Evolutionary conservation across 2,113 vertebrate genomes (phyloP).

Genomic region (Myiagra hebetior): DNA sequence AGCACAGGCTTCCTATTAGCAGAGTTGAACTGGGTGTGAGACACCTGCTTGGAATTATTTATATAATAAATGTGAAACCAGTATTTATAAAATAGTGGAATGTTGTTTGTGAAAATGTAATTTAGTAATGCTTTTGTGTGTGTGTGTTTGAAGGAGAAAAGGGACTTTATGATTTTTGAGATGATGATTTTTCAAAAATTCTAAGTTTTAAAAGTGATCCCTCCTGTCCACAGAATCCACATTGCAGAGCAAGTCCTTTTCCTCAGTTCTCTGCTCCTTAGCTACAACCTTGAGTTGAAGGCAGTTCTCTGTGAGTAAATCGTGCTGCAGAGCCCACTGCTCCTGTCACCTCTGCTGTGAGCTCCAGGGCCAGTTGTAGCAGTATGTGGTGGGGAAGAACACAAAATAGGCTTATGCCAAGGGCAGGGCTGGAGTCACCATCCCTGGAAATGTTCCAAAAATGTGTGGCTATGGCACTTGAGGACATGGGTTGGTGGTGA

Average conservation of each 20-base stretch:
- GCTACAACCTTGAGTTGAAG: not conserved
- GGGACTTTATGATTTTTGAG: not conserved
- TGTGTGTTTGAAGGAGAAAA: not conserved
- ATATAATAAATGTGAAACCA: not conserved
- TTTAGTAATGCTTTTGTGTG: not conserved
- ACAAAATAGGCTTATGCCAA: not conserved
- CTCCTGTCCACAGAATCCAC: not conserved
- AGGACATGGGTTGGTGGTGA: not conserved
- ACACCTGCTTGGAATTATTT: not conserved
- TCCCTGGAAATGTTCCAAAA: not conserved
- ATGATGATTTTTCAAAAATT: not conserved
- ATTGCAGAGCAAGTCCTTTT: not conserved
- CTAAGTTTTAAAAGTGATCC: not conserved
- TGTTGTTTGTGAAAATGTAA: not conserved
- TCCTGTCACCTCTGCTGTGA: not conserved
- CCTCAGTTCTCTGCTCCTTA: not conserved
- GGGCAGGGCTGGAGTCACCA: not conserved
- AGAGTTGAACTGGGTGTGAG: not conserved
- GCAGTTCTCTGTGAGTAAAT: not conserved
- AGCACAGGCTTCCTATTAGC: not conserved
- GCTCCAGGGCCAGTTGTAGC: not conserved
- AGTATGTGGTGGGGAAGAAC: not conserved
- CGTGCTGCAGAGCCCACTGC: not conserved
- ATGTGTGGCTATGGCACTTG: not conserved
- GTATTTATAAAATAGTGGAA: not conserved